Evolutionary conservation across 2,113 vertebrate genomes (phyloP), one percentile per base, ranked within the genome.

Genomic region (Sceloporus undulatus): DNA sequence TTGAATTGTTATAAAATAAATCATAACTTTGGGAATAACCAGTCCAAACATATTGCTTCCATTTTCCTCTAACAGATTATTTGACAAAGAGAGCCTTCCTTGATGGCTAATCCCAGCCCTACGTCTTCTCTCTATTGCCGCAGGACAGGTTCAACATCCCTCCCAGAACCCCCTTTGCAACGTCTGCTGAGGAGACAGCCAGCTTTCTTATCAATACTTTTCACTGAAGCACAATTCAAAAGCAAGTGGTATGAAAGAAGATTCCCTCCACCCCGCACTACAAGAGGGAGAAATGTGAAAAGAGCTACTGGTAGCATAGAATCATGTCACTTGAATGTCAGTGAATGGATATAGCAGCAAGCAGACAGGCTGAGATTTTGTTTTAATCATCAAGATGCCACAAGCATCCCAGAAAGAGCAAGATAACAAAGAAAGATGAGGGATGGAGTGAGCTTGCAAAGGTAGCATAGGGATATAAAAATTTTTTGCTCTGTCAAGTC

Each of bases 281-380:
- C 68, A 56, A 56, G 52, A 27, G 65, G 68, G 25, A 56, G 77
- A 56, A 79, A 56, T 18, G 52, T 29, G 18, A 38, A n/a, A 71
- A n/a, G 48, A 80, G 65, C 48, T 65, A 25, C 29, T 56, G 52
- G 19, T 38, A 80, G 66, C 66, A 71, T 80, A 71, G 48, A 80
- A 40, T 71, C 77, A 4, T 86, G 48, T 73, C 68, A 79, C 52
- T 79, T 86, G 42, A 86, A 68, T 54, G 78, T 86, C n/a, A 21
- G n/a, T 70, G 52, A 71, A 68, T 80, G 66, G 48, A 19, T 79
- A 70, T 21, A 79, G 66, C 65, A 80, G 48, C 66, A 71, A 52
- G 68, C 21, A 59, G 65, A 59, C 48, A 56, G 29, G 29, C 40
- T 79, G 85, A 59, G 65, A 48, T 48, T 11, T 82, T n/a, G 23